Evolutionary conservation across 2,797 vertebrate species (phyloP).

Genomic region (Fundulus diaphanus): DNA sequence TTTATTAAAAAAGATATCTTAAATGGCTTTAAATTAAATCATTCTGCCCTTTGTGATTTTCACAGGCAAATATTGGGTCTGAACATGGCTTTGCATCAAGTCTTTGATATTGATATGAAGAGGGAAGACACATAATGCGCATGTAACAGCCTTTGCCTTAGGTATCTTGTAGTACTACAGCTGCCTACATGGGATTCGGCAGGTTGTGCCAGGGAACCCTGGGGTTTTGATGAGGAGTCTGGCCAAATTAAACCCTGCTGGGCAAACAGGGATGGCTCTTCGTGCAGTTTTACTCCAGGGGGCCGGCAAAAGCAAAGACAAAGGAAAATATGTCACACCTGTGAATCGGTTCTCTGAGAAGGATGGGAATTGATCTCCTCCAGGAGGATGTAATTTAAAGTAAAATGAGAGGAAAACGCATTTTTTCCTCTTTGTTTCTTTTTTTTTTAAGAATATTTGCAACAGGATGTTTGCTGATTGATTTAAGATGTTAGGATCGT

Average conservation of each 20-base stretch:
- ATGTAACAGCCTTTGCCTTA: constrained; percentile 18
- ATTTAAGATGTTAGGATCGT: not conserved
- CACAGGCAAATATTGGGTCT: constrained; percentile 11
- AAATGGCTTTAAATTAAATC: not conserved
- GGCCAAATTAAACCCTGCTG: constrained; percentile 69
- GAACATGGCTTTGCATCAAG: constrained; percentile 12
- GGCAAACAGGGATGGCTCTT: constrained; percentile 39
- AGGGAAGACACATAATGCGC: constrained; percentile 33
- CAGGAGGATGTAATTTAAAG: constrained; percentile 8
- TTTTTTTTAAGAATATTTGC: not conserved
- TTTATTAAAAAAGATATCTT: not conserved
- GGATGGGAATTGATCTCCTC: constrained; percentile 12
- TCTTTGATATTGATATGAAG: constrained; percentile 46
- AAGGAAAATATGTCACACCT: constrained; percentile 1
- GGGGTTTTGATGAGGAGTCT: constrained; percentile 50
- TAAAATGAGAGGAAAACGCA: not conserved
- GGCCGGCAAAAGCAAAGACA: constrained; percentile 10
- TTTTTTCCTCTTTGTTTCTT: too few species aligned
- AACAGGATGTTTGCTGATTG: not conserved
- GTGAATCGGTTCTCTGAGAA: constrained; percentile 7
- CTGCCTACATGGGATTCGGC: constrained; percentile 58
- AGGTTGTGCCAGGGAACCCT: constrained; percentile 44
- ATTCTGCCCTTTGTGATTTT: constrained; percentile 20
- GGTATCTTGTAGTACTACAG: constrained; percentile 40
- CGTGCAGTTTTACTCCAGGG: constrained; percentile 21